Conservation (phyloP, 2,113 vertebrate genomes). For the Saimiri boliviensis region DNA sequence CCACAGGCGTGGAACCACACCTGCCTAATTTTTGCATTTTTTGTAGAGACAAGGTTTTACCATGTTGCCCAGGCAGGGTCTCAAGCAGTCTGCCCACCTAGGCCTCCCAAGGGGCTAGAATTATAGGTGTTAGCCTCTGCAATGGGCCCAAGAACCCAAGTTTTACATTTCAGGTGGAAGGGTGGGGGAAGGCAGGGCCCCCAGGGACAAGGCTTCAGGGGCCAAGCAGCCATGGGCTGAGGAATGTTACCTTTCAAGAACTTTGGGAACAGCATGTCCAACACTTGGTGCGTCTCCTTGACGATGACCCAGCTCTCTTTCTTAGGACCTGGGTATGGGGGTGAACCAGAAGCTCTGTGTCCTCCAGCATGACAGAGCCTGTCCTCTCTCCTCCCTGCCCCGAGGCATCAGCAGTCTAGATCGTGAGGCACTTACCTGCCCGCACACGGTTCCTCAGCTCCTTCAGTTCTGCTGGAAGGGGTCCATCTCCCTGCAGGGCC, state of each 20-base stretch:
- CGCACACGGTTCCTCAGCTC: not conserved
- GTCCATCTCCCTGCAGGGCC: constrained; percentile 57
- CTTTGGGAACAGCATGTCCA: constrained; percentile 84
- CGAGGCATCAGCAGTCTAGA: not conserved
- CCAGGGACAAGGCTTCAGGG: not conserved
- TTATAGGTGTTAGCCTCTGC: too few relatives aligned
- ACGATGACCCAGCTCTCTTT: constrained; percentile 80
- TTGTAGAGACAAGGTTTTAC: too few relatives aligned
- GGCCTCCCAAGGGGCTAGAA: too few relatives aligned
- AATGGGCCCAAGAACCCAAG: not conserved
- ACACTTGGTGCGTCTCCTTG: constrained; percentile 83
- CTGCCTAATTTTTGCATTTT: too few relatives aligned
- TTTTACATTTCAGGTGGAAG: not conserved
- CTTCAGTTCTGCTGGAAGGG: constrained; percentile 65
- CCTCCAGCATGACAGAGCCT: not conserved
- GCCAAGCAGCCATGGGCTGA: not conserved
- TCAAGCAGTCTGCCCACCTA: too few relatives aligned
- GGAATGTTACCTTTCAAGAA: constrained; percentile 86
- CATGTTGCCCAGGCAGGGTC: too few relatives aligned
- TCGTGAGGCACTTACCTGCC: constrained; percentile 49
- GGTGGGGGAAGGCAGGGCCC: not conserved
- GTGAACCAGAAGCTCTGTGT: not conserved
- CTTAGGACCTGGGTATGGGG: constrained; percentile 46
- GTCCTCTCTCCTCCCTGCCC: not conserved
- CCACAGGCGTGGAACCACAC: too few relatives aligned